Conservation (phyloP, 2,888 invertebrate species). For the Parnassius orleans region DNA sequence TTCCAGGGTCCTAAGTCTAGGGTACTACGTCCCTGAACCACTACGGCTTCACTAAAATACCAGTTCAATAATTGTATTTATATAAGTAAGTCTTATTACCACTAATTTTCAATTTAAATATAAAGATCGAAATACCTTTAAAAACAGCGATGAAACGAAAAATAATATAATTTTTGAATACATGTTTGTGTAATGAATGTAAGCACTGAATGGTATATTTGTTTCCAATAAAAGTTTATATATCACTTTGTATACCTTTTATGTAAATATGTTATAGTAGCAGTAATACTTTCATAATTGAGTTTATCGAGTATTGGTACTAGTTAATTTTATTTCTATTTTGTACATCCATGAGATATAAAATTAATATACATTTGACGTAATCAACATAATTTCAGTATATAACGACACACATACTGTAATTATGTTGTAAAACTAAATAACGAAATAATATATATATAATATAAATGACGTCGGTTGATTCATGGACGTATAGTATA, state of each 20-base stretch:
- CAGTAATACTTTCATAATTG: slow-evolving; percentile 18
- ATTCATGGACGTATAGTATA: background rate
- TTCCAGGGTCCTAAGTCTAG: too few species aligned
- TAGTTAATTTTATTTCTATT: slow-evolving; percentile 17
- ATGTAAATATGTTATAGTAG: slow-evolving; percentile 13
- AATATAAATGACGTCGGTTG: slow-evolving; percentile 7
- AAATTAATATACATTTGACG: background rate
- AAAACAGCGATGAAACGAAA: slow-evolving; percentile 15
- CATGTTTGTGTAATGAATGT: slow-evolving; percentile 9
- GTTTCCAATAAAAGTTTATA: slow-evolving; percentile 23
- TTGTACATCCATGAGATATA: slow-evolving; percentile 4
- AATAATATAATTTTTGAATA: slow-evolving; percentile 11
- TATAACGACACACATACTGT: background rate
- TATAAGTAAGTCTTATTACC: too few species aligned
- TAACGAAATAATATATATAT: slow-evolving; percentile 18
- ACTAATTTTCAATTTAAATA: background rate
- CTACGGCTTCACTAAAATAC: too few species aligned
- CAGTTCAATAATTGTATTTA: too few species aligned
- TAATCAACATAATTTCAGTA: background rate
- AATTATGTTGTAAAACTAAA: slow-evolving; percentile 12
- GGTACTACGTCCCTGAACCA: too few species aligned
- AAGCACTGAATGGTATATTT: slow-evolving; percentile 7
- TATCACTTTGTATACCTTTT: slow-evolving; percentile 18
- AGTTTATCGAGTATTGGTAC: slow-evolving; percentile 2
- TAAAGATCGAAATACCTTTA: slow-evolving; percentile 11